Percentiles rank a stretch among this genome's conserved stretches.
phyloP scores from a whole-genome alignment of 30 jellyfish, hydroid and myxozoan genomes.

The Mastigias papua region DNA sequence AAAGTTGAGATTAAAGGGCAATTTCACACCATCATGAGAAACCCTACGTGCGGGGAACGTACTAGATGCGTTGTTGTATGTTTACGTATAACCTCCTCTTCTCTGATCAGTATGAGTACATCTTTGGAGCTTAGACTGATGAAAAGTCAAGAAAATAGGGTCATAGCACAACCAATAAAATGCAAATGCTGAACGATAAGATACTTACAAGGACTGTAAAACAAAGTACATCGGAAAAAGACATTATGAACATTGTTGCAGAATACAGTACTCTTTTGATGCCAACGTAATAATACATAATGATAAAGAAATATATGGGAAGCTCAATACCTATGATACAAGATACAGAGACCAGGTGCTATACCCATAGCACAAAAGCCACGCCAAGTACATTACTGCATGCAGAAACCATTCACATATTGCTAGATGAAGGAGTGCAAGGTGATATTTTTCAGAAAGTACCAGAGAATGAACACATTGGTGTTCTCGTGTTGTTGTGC shows the following conservation, averaged over 20 bases:
- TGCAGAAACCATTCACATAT: constrained; percentile 29
- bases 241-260: background rate
- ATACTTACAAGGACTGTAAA: background rate
- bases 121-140: background rate
- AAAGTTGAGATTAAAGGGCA: background rate
- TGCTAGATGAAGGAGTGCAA: constrained; percentile 19
- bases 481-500: constrained; percentile 37
- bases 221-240: background rate
- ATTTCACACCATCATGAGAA: constrained; percentile 11
- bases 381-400: constrained; percentile 14
- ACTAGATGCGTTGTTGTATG: constrained; percentile 11
- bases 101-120: constrained; percentile 3
- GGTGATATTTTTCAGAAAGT: constrained; percentile 20
- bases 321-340: constrained; percentile 4
- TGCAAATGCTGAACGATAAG: background rate
- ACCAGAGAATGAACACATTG: constrained; percentile 16
- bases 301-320: constrained; percentile 5
- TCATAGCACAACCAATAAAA: background rate
- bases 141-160: background rate
- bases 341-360: constrained; percentile 16
- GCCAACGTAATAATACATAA: constrained; percentile 7
- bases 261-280: background rate
- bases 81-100: background rate
- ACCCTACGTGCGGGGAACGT: constrained; percentile 11
- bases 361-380: constrained; percentile 29